phyloP scores from a whole-genome alignment of 2,888 invertebrate genomes.

The Cryptophagus acutangulus region DNA sequence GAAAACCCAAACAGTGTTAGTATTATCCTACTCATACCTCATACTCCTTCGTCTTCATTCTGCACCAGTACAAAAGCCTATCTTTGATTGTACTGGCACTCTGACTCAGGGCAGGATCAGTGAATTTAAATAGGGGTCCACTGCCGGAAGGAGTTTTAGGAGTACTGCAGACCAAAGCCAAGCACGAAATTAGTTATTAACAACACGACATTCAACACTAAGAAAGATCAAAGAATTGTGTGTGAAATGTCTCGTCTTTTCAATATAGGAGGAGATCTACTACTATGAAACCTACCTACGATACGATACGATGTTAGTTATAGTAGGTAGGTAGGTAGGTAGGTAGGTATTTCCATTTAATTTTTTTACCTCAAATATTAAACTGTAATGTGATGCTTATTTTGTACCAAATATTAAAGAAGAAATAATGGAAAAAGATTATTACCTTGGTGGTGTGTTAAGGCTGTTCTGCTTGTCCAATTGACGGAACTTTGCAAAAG shows the following conservation, averaged over 20 bases:
- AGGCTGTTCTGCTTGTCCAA: conserved; percentile 79
- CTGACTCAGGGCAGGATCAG: conserved; percentile 82
- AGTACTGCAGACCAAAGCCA: conserved; percentile 55
- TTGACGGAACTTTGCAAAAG: conserved; percentile 88
- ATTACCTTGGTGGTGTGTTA: conserved; percentile 72
- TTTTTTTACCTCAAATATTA: too few species aligned
- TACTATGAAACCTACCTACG: too few species aligned
- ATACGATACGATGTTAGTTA: too few species aligned
- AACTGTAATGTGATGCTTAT: too few species aligned
- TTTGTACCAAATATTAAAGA: too few species aligned
- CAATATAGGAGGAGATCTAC: too few species aligned
- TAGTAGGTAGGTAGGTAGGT: too few species aligned
- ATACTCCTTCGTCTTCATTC: conserved; percentile 95
- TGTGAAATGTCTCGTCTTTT: background rate
- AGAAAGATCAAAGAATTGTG: background rate
- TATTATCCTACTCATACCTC: conserved; percentile 65
- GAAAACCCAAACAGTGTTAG: background rate
- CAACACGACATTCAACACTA: background rate
- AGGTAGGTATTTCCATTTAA: too few species aligned
- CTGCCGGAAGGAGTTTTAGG: conserved; percentile 67
- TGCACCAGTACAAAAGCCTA: conserved; percentile 94
- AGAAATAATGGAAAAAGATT: too few species aligned
- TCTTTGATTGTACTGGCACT: conserved; percentile 96
- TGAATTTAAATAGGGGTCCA: conserved; percentile 80
- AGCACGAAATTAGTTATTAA: conserved; percentile 17